Conservation (phyloP, 2,888 invertebrate genomes). For the Sinopyrophorus schimmeli region DNA sequence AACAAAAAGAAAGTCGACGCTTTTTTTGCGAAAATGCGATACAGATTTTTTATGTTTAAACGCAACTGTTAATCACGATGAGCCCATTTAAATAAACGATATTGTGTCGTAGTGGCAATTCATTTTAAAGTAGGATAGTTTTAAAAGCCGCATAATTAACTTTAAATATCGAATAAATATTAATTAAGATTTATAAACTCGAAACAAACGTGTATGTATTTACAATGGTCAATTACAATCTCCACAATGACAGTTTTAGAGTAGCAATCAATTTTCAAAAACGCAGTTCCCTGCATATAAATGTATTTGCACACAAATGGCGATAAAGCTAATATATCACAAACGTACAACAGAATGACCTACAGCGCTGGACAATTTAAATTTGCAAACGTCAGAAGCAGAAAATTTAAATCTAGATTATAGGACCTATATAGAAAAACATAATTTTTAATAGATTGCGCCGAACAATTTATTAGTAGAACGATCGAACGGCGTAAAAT, state of each 20-base stretch:
- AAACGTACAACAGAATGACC: conserved; percentile 23
- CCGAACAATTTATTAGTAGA: too few relatives aligned
- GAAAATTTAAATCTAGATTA: conserved; percentile 21
- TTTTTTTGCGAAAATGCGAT: too few relatives aligned
- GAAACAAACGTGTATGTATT: conserved; percentile 21
- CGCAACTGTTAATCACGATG: too few relatives aligned
- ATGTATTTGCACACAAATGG: conserved; percentile 26
- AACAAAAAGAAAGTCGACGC: too few relatives aligned
- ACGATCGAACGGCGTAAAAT: too few relatives aligned
- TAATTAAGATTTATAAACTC: conserved; percentile 11
- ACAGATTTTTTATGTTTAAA: too few relatives aligned
- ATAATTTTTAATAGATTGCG: too few relatives aligned
- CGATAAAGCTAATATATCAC: conserved; percentile 31
- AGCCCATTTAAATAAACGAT: too few relatives aligned
- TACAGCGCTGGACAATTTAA: conserved; percentile 25
- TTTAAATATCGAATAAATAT: not conserved
- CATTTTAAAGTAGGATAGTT: too few relatives aligned
- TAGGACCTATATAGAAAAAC: too few relatives aligned
- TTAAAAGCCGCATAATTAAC: too few relatives aligned
- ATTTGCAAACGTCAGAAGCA: conserved; percentile 24
- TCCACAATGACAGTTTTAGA: conserved; percentile 27
- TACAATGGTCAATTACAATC: conserved; percentile 27
- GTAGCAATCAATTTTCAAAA: conserved; percentile 27
- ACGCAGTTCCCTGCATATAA: conserved; percentile 27
- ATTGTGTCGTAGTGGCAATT: too few relatives aligned